A percentile compares a stretch with the other conserved stretches of the same genome.
Conservation (phyloP, 1,140 invertebrate genomes). For the Chironomus striatipennis region DNA sequence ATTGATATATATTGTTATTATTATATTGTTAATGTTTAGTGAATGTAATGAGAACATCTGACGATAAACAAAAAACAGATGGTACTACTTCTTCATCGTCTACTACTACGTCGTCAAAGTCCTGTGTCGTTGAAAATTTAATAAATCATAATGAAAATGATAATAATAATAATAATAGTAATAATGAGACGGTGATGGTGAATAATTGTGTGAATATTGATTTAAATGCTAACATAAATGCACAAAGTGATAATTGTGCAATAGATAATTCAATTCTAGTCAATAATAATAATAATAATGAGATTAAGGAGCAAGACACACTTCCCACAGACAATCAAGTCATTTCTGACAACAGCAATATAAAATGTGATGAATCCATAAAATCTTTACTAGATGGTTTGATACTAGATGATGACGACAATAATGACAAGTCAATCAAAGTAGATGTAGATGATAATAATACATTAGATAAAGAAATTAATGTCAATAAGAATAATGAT, state of each 20-base stretch:
- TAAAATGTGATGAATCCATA: too few relatives aligned
- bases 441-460: not conserved
- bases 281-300: too few relatives aligned
- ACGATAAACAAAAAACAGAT: slow-evolving; percentile 5
- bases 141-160: slow-evolving; percentile 5
- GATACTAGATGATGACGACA: too few relatives aligned
- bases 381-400: too few relatives aligned
- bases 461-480: not conserved
- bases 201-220: slow-evolving; percentile 23
- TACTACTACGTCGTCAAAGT: not conserved
- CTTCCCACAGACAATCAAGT: too few relatives aligned
- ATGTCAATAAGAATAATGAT: slow-evolving; percentile 11
- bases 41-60: not conserved
- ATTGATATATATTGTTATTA: not conserved
- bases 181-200: slow-evolving; percentile 11
- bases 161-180: too few relatives aligned
- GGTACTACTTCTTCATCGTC: not conserved
- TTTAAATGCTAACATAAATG: not conserved
- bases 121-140: slow-evolving; percentile 22
- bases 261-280: too few relatives aligned
- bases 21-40: slow-evolving; percentile 17
- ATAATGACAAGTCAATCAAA: too few relatives aligned
- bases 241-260: not conserved
- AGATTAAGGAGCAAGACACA: too few relatives aligned
- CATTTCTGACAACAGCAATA: too few relatives aligned